Percentiles rank a stretch among this genome's conserved stretches.
Conservation (phyloP, 2,113 vertebrate species). For the Pontoporia blainvillei region DNA sequence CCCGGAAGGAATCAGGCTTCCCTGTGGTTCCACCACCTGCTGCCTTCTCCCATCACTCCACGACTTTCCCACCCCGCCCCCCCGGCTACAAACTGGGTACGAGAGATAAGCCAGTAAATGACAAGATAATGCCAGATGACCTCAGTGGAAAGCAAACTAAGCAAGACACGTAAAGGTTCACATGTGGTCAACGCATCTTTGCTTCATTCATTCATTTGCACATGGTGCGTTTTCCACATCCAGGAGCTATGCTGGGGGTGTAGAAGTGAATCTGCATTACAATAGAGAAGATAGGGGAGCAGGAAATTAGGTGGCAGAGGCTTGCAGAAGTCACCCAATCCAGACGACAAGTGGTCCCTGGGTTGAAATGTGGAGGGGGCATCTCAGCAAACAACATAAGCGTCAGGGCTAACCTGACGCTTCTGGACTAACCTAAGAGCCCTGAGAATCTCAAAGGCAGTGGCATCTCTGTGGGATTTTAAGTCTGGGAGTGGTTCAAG, state of each 20-base stretch:
- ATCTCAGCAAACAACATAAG: background rate
- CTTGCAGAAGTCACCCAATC: background rate
- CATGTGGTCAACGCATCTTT: too few species aligned
- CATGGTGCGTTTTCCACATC: background rate
- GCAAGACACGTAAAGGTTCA: background rate
- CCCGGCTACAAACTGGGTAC: background rate
- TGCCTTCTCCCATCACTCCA: background rate
- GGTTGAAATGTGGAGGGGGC: background rate
- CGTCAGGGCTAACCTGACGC: too few species aligned
- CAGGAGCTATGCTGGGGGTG: accelerated
- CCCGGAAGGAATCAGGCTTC: accelerated
- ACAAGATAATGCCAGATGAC: background rate
- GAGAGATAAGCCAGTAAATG: background rate
- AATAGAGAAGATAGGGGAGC: background rate
- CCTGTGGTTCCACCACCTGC: background rate
- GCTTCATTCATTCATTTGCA: background rate
- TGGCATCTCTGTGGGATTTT: background rate
- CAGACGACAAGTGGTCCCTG: background rate
- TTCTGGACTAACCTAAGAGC: background rate
- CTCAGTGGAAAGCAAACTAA: background rate
- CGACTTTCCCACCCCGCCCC: accelerated
- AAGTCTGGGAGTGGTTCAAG: background rate
- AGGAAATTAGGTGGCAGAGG: background rate
- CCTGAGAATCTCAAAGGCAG: background rate
- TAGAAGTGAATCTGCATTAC: background rate